Evolutionary conservation across 2,888 invertebrate species (phyloP), one percentile per base, ranked within the genome.

Genomic region (Mactromeris polynyma): DNA sequence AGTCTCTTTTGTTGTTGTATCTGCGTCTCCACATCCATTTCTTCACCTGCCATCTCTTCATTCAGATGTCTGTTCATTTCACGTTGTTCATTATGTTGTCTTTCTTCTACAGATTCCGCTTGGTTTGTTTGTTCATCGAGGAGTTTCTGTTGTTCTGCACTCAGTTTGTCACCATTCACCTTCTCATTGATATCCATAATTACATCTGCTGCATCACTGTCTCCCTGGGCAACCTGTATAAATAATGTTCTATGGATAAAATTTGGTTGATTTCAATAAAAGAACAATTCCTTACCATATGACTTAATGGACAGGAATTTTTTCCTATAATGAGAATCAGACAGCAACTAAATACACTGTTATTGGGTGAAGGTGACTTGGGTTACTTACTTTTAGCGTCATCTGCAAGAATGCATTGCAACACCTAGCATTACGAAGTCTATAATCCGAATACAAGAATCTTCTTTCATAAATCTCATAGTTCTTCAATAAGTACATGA

Each of bases 1-100:
- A 96, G 93, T 91, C 94, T 93, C 89, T 95, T 95, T 92, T 96
- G 95, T 78, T 94, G 93, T 40, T 95, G 94, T 26, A 95, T 94
- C 91, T 95, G 94, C 11, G 93, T 92, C 26, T 95, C 93, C 3
- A 95, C 90, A 2, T 87, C 90, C 73, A 93, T 86, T 64, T 90
- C 87, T 46, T 94, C 93, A 3, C 90, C 86, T 9, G 89, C 92
- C 85, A 93, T 91, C 84, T 96, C 95, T 7, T 93, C 92, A 14
- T 94, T 93, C 81, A 95, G 88, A 73, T 91, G 84, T 81, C 81
- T 33, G 78, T 93, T 93, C 85, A 93, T 89, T 81, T 93, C 85
- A 6, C 95, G 91, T 83, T 93, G 87, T 64, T 95, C 93, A 31
- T 92, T 91, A 19, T 85, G 82, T 80, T 96, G 96, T 87, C 93